Percentiles rank a stretch among this genome's conserved stretches.
Conservation (phyloP, 2,113 vertebrate genomes). For the Callithrix jacchus region DNA sequence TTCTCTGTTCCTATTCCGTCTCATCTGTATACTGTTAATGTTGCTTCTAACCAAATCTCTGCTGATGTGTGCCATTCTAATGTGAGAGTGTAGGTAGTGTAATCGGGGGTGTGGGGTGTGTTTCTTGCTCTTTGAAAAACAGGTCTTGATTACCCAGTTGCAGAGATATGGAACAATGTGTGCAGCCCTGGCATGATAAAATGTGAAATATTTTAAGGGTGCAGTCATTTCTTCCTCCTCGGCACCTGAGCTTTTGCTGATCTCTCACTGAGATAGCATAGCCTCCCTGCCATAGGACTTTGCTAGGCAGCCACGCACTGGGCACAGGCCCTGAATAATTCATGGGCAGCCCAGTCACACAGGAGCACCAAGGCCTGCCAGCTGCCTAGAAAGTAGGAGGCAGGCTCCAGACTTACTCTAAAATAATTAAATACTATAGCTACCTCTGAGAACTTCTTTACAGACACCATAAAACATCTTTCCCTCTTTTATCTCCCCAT, state of each 20-base stretch:
- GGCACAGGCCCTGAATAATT: constrained; percentile 70
- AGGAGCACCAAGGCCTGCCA: constrained; percentile 24
- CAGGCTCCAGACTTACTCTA: background rate
- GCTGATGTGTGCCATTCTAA: background rate
- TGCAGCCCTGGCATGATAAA: background rate
- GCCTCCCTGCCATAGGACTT: constrained; percentile 50
- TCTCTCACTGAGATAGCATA: constrained; percentile 45
- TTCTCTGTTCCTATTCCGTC: background rate
- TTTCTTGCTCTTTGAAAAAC: constrained; percentile 25
- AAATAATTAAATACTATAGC: background rate
- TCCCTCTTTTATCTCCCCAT: background rate
- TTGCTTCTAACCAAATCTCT: background rate
- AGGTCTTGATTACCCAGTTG: background rate
- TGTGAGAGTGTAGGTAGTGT: background rate
- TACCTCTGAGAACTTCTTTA: background rate
- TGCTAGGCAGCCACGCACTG: constrained; percentile 24
- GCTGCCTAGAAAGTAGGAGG: constrained; percentile 51
- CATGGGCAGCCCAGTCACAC: background rate
- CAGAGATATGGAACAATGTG: background rate
- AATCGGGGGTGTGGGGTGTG: background rate
- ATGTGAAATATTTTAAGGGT: constrained; percentile 21
- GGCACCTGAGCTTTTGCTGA: constrained; percentile 45
- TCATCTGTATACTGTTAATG: background rate
- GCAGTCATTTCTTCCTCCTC: constrained; percentile 48
- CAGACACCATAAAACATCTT: background rate